Base-by-base conservation (phyloP, 1,140 invertebrate genomes). In the Drosophila simulans region DNA sequence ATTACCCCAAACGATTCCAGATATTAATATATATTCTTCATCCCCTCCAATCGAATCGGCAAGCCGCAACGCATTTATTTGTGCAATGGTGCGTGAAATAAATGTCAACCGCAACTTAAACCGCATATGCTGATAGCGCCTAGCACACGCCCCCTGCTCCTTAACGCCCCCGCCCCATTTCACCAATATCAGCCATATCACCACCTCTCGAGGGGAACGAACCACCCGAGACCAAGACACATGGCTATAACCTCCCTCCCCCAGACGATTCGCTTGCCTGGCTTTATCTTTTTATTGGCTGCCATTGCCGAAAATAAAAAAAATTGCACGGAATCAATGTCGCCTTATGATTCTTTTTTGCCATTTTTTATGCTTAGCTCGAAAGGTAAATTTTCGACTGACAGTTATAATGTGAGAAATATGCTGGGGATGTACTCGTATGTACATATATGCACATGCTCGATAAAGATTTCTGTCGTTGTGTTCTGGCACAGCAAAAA, bases 101-200 rank as follows among this genome's bases (percentile, higher is more conserved):
- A 88, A 88, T 89, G 84, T 88, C 84, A 88, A 88, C 84, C 84
- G 80, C 84, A 88, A 88, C 84, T 88, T 88, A 84, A 89, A 88
- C 84, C 84, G 84, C 84, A 89, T 88, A 89, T 88, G 83, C 75
- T 88, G 83, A 88, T 88, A 88, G 81, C 81, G 70, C 56, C 52
- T 34, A 51, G 39, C 40, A 37, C 48, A 15, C 43, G 45, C 48
- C 57, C 25, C 43, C 31, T 15, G 13, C 46, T n/a, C 39, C 20
- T 22, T 13, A 12, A 7, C 8, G 2, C 34, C 42, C 42, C n/a
- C 27, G 1, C 4, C 10, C 34, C 43, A 17, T 39, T 3, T 31
- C 27, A 1, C 4, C 12, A 25, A 11, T 15, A 13, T 11, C 58
- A 49, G 11, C 56, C 15, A 25, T 13, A 7, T 43, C 39, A 35